These are phyloP conservation scores for Neopelma chrysocephalum DNA, from an alignment of 2,797 vertebrate species.

Conservation along the genomic window DNA sequence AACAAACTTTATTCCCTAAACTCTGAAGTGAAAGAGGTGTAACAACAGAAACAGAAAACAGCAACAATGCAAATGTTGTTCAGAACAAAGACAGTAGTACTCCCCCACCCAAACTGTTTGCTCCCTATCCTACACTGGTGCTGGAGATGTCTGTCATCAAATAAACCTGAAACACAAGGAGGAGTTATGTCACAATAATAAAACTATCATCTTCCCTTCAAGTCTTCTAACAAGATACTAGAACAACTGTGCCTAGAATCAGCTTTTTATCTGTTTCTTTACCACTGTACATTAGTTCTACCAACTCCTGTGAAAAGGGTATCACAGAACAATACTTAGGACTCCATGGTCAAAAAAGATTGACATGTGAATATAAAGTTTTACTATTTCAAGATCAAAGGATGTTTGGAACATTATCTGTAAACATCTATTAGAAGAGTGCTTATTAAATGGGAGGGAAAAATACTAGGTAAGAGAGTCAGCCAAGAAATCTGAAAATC, in stretches of 20 bases:
- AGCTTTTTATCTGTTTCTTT: not conserved
- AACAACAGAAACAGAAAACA: not conserved
- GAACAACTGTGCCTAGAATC: not conserved
- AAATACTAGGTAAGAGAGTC: not conserved
- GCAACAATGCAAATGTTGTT: not conserved
- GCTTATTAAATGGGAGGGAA: not conserved
- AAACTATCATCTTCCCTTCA: not conserved
- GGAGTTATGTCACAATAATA: not conserved
- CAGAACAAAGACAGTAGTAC: not conserved
- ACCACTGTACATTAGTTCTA: not conserved
- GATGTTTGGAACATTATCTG: not conserved
- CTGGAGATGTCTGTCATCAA: not conserved
- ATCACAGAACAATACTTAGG: not conserved
- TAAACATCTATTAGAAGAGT: not conserved
- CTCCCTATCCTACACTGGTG: fast-evolving
- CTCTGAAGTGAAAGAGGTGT: not conserved
- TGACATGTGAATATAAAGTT: not conserved
- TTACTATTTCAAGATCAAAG: not conserved
- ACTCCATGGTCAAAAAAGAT: not conserved
- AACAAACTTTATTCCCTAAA: slow-evolving; percentile 1
- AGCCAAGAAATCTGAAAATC: not conserved
- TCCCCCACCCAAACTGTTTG: not conserved
- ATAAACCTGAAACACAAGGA: not conserved
- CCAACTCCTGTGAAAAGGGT: not conserved
- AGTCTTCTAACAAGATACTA: not conserved